Base-by-base conservation (phyloP, 2,113 vertebrate species). In the Cavia aperea region DNA sequence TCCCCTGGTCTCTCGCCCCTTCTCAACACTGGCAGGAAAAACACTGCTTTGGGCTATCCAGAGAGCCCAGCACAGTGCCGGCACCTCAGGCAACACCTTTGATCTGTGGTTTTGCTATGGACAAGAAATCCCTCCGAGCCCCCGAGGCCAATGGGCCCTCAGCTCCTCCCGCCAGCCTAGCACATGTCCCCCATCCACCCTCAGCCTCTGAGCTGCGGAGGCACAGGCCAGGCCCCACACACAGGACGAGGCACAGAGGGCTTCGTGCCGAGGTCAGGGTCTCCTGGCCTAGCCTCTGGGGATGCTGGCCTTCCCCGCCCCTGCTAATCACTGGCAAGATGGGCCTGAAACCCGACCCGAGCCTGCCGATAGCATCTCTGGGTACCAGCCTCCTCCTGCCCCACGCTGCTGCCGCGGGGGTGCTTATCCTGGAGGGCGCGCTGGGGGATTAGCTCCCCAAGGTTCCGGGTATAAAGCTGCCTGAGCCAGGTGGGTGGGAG, bases 381-480 rank as follows among this genome's bases (percentile, higher is more conserved):
- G 81, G 92, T 89, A 43, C 94, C 87, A 88, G 90, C 94, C 84
- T 94, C 75, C 70, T 91, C 51, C 81, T 89, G 85, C 68, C 46
- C 26, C 3, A 24, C 0, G 19, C 75, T 33, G 73, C 94, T 93
- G 49, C 49, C 77, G 16, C 16, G 54, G 82, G 81, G 16, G 68
- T 93, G 91, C 94, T 96, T 96, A 95, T 94, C 78, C 79, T 51
- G 81, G 92, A 77, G 89, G 92, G 81, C 93, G 87, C 54, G 73
- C 85, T 11, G 73, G 60, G 90, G 94, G 96, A 96, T 97, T 97
- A 96, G 91, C 46, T 94, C 70, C 66, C 94, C 96, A 96, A 97
- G 96, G 96, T 51, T 95, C 89, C 5, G 5, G 91, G 92, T 95
- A 96, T 95, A 97, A 97, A 97, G 88, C 93, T 13, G 9, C 93